Evolutionary conservation across 2,797 vertebrate genomes (phyloP), one percentile per base, ranked within the genome.

Genomic region (Coranthus polyacanthus): DNA sequence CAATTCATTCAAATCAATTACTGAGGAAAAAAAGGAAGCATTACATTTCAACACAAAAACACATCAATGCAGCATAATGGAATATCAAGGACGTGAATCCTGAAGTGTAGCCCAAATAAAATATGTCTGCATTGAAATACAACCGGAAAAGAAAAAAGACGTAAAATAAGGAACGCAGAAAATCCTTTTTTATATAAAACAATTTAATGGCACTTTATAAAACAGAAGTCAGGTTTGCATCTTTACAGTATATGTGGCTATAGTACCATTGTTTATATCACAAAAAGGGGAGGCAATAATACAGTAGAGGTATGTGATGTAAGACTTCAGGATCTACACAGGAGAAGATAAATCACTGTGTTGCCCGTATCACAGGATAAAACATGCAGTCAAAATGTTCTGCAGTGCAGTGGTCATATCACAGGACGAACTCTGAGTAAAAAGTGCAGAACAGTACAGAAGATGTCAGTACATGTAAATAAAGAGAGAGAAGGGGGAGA

Each of bases 331-430:
- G 15, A 66, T 15, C n/a, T 26, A 62, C 57, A 75, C 41, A 56
- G 52, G 45, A 55, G 12, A 57, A 51, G 22, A 66, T 18, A n/a
- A 29, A 66, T 22, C 9, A 37, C 29, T 60, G 22, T 26, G 43
- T 12, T 17, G 10, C 11, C 6, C 29, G 8, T 49, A 65, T 38
- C 26, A 59, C 56, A 78, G 36, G 51, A 41, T 44, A 39, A 50
- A 46, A 49, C 52, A 42, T 45, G 55, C 20, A 65, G 37, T 57
- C 18, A 61, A 46, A 43, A 64, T 13, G 12, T 29, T 26, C 37
- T 16, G 43, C 71, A 77, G 21, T 49, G 54, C 49, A 78, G 44
- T 61, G 58, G 66, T 77, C 55, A 65, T 32, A 37, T 34, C 45
- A 72, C 55, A 68, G 7, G 56, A 57, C 7, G 12, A 44, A 6